Base-by-base conservation (phyloP, 1,140 invertebrate genomes). In the Lineus longissimus region DNA sequence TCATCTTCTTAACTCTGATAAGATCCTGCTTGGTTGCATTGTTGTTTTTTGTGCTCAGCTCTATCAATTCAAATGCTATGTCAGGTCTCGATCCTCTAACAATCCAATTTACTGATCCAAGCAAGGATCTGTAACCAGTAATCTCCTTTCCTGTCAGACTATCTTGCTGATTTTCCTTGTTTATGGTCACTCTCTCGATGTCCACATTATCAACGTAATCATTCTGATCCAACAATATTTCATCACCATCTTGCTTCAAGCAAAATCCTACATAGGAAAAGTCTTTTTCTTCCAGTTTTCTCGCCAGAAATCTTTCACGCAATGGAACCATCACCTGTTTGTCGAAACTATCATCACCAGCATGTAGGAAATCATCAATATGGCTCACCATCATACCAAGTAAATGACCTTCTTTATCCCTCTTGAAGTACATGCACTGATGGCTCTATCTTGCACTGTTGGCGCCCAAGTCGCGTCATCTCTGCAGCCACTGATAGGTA, bases 81-180 rank as follows among this genome's bases (percentile, higher is more conserved):
- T 69, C 67, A 22, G 61, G 67, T 47, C 64, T 59, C 23, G 62
- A 67, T 19, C 56, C 55, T 54, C 62, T 60, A 29, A 62, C 62
- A 36, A 36, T 55, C 69, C 70, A 71, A 40, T 69, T 66, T 15
- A 68, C 17, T 25, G 59, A 45, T 22, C 66, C 63, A 17, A 70
- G 15, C 7, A 64, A 17, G 41, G 54, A 25, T n/a, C 66, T 57
- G 27, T 61, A 69, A 11, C 22, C 9, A 56, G 55, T 59, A 51
- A 59, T 55, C 41, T 69, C 64, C 1, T 62, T 55, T 43, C 27
- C 29, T 40, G 1, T 67, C 7, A 65, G 23, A 17, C 36, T 30
- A 29, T 29, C 15, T 41, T 33, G 15, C 43, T 61, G 63, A 17
- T 57, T 11, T 23, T 47, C 33, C 60, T 36, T 45, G 30, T 43